Conservation (phyloP, 2,113 vertebrate species). For the Raja brachyura region DNA sequence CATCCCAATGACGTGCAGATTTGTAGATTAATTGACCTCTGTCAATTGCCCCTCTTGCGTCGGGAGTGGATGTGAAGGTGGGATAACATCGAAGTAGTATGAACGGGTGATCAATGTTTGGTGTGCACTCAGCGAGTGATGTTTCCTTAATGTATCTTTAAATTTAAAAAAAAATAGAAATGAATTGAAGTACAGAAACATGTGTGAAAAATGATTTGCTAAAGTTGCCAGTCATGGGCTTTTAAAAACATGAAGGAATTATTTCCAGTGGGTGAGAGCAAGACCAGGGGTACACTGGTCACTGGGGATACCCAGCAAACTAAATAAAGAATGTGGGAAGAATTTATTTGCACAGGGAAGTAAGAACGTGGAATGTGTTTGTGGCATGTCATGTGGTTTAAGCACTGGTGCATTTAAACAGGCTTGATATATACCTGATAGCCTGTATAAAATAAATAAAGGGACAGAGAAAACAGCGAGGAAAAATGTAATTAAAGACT, state of each 20-base stretch:
- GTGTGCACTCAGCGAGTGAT: too few species aligned
- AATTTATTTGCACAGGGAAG: background rate
- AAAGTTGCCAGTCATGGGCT: background rate
- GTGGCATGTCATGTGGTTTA: background rate
- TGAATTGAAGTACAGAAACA: too few species aligned
- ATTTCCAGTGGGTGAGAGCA: background rate
- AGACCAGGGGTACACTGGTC: background rate
- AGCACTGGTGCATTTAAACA: background rate
- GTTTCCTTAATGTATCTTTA: too few species aligned
- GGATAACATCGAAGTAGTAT: too few species aligned
- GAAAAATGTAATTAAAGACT: background rate
- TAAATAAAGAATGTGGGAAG: background rate
- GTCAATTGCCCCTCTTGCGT: too few species aligned
- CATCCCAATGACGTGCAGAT: too few species aligned
- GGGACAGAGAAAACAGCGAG: background rate
- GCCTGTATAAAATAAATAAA: background rate
- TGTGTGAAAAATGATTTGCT: too few species aligned
- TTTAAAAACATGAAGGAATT: background rate
- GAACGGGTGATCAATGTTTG: too few species aligned
- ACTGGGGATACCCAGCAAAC: background rate
- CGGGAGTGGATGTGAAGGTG: too few species aligned
- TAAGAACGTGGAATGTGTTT: background rate
- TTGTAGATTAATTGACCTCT: too few species aligned
- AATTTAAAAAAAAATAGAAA: too few species aligned
- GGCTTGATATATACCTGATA: background rate